Evolutionary conservation across 2,888 invertebrate genomes (phyloP).

Genomic region (Drosophila paucipuncta): DNA sequence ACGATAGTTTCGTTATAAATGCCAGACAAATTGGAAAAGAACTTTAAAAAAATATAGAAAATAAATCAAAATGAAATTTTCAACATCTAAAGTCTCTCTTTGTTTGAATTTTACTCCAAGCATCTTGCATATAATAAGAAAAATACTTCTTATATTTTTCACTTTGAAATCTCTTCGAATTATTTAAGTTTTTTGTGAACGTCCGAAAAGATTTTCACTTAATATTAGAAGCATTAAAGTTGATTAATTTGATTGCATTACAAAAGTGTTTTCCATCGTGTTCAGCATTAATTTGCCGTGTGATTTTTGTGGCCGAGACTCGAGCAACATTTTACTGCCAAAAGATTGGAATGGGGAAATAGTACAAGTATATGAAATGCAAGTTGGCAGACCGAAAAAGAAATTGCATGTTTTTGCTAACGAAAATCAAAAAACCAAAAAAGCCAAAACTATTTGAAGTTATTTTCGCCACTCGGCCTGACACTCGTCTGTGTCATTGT

Average conservation of each 20-base stretch:
- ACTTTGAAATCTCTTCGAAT: neutral
- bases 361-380: constrained; percentile 26
- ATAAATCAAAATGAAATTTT: neutral
- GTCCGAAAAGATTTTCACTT: constrained; percentile 20
- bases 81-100: neutral
- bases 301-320: constrained; percentile 56
- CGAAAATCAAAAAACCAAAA: constrained; percentile 25
- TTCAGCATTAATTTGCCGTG: constrained; percentile 74
- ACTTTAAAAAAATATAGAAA: neutral
- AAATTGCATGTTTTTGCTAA: constrained; percentile 55
- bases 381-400: constrained; percentile 55
- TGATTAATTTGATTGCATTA: constrained; percentile 71
- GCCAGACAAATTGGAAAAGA: neutral
- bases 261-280: constrained; percentile 72
- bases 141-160: neutral
- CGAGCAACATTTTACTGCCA: constrained; percentile 39
- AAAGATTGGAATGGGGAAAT: constrained; percentile 55
- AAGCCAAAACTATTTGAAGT: constrained; percentile 75
- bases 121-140: neutral
- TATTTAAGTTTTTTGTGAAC: neutral
- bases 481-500: constrained; percentile 81
- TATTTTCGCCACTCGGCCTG: constrained; percentile 81
- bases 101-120: neutral
- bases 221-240: constrained; percentile 48
- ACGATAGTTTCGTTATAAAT: neutral